A percentile compares a stretch with the other conserved stretches of the same genome.
These are phyloP conservation scores for Serranus cabrilla DNA, from an alignment of 2,797 vertebrate species.

Conservation along the genomic window DNA sequence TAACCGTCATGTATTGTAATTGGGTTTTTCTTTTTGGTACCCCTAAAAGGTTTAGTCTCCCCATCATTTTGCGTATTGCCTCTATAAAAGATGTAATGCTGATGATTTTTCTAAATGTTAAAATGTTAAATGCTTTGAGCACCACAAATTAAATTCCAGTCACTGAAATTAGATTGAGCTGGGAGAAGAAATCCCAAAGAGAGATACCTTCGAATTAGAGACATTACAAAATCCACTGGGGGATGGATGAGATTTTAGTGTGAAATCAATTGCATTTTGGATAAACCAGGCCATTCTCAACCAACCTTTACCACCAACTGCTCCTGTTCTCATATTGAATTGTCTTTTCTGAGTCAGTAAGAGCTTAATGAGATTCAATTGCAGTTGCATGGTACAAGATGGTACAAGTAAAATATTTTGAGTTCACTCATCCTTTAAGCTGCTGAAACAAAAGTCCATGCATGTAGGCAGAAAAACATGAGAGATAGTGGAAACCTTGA, in stretches of 20 bases:
- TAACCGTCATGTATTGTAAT: no score
- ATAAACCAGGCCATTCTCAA: neutral
- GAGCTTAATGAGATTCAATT: neutral
- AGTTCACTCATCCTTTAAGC: neutral
- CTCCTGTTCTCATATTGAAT: neutral
- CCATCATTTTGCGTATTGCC: no score
- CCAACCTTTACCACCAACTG: no score
- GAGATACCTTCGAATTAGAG: neutral
- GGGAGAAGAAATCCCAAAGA: neutral
- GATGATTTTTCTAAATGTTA: neutral
- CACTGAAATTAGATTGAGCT: neutral
- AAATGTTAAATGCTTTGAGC: neutral
- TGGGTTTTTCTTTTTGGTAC: no score
- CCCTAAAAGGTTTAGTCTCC: no score
- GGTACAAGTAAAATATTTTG: neutral
- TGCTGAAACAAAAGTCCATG: neutral
- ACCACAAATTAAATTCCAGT: neutral
- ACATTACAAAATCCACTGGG: no score
- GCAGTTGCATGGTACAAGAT: conserved; percentile 6
- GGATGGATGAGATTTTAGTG: no score
- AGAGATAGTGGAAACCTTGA: neutral
- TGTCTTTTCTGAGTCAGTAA: neutral
- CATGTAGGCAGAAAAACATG: neutral
- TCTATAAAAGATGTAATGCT: neutral
- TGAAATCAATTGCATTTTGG: neutral